Evolutionary conservation across 2,888 invertebrate species (phyloP).

Genomic region (Bellardia bayeri): DNA sequence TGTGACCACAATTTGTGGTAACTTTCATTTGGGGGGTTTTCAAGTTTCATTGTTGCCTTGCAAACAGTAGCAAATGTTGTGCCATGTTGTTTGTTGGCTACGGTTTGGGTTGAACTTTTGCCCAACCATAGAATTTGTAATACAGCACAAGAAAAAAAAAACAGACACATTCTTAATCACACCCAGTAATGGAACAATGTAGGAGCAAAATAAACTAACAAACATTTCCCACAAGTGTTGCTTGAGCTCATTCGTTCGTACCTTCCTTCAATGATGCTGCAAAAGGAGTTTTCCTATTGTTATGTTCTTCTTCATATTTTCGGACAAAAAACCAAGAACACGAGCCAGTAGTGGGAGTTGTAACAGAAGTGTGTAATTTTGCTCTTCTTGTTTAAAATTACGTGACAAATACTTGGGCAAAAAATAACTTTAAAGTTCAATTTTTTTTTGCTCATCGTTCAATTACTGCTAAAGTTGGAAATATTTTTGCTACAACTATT

Average conservation of each 20-base stretch:
- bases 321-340: not conserved
- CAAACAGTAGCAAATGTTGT: constrained; percentile 31
- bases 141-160: not conserved
- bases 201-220: not conserved
- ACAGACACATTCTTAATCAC: not conserved
- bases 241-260: constrained; percentile 31
- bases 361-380: constrained; percentile 38
- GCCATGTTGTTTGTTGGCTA: constrained; percentile 9
- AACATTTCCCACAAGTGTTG: constrained; percentile 54
- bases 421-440: constrained; percentile 37
- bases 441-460: constrained; percentile 17
- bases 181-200: not conserved
- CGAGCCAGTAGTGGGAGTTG: not conserved
- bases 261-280: not conserved
- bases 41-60: constrained; percentile 4
- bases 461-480: constrained; percentile 24
- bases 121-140: constrained; percentile 5
- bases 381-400: constrained; percentile 50
- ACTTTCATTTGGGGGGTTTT: constrained; percentile 17
- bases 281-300: constrained; percentile 20
- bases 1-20: constrained; percentile 59
- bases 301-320: not conserved
- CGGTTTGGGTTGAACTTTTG: constrained; percentile 10
- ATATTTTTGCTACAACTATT: constrained; percentile 12
- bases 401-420: constrained; percentile 56